phyloP scores from a whole-genome alignment of 1,140 invertebrate genomes.

The Gryon sp. region DNA sequence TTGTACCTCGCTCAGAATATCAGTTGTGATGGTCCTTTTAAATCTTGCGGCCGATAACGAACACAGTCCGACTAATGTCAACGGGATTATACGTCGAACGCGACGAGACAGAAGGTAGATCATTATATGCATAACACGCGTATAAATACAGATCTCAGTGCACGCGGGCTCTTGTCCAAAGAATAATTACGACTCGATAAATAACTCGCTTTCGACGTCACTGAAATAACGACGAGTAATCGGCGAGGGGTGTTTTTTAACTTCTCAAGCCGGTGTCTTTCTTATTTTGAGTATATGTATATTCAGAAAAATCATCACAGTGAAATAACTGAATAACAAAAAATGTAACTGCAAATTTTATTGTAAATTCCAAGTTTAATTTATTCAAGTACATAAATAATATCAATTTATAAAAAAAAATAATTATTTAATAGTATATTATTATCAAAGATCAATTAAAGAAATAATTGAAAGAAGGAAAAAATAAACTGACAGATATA shows the following conservation, averaged over 20 bases:
- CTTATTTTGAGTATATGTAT: conserved; percentile 35
- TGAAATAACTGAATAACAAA: too few relatives aligned
- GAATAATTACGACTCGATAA: conserved; percentile 53
- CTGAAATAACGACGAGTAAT: conserved; percentile 34
- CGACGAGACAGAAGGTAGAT: conserved; percentile 54
- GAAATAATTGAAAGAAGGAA: too few relatives aligned
- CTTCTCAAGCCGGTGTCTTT: conserved; percentile 20
- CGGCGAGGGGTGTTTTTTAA: conserved; percentile 31
- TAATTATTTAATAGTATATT: too few relatives aligned
- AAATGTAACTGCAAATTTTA: too few relatives aligned
- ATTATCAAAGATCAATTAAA: too few relatives aligned
- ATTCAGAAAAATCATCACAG: conserved; percentile 12
- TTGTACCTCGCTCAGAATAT: conserved; percentile 35
- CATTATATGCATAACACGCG: conserved; percentile 59
- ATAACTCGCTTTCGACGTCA: conserved; percentile 39
- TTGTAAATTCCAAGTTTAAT: too few relatives aligned
- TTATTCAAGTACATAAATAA: too few relatives aligned
- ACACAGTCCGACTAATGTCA: conserved; percentile 47
- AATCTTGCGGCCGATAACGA: conserved; percentile 49
- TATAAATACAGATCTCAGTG: conserved; percentile 45
- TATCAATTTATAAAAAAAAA: too few relatives aligned
- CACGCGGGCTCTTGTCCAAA: conserved; percentile 29
- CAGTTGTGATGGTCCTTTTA: conserved; percentile 41
- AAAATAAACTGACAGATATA: too few relatives aligned
- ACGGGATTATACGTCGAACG: conserved; percentile 23